phyloP scores from a whole-genome alignment of 2,797 vertebrate genomes.

The Anolis apletophallus region DNA sequence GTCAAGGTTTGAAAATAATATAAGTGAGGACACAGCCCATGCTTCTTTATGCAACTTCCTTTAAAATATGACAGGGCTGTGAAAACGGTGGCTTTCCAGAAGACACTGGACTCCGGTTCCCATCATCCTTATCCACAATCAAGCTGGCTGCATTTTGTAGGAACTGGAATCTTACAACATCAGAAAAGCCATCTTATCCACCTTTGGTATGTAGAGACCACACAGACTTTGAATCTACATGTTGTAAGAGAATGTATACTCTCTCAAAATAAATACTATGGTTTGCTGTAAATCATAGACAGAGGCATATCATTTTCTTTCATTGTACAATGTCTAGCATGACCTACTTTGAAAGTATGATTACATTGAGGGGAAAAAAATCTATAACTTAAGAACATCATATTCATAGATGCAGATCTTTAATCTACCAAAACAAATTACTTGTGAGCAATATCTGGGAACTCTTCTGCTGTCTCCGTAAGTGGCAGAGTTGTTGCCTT shows the following conservation, averaged over 20 bases:
- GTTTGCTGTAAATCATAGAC: background rate
- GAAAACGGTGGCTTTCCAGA: background rate
- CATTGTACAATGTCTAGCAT: background rate
- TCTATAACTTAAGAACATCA: background rate
- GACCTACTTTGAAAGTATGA: background rate
- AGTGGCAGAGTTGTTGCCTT: background rate
- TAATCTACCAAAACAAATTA: background rate
- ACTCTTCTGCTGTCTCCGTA: background rate
- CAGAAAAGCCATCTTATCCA: background rate
- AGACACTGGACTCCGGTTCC: background rate
- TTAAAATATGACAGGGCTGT: background rate
- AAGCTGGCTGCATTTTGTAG: background rate
- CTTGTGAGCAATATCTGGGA: background rate
- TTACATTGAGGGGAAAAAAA: background rate
- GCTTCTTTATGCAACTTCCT: background rate
- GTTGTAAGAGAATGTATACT: background rate
- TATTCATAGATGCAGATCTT: background rate
- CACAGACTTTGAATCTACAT: background rate
- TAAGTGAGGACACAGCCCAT: background rate
- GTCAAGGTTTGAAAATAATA: background rate
- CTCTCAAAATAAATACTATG: background rate
- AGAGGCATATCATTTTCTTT: background rate
- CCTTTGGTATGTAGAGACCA: background rate
- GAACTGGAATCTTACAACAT: background rate
- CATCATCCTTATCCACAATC: background rate